Base-by-base conservation (phyloP, 1,140 invertebrate species). In the Heliconius hermathena region DNA sequence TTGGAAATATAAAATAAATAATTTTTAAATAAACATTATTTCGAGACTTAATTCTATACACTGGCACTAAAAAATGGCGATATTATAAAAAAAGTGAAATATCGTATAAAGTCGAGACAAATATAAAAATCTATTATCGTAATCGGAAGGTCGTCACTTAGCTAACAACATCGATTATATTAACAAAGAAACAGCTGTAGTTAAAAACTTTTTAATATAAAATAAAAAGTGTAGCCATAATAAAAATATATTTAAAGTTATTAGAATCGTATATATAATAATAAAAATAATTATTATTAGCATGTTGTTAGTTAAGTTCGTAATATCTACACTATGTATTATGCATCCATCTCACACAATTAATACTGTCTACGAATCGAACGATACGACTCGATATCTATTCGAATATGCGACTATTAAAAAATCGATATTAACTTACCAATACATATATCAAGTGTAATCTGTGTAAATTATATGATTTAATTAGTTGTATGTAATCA, bases 271-370 rank as follows among this genome's bases (percentile, higher is more conserved):
- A 26, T 66, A 2, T 66, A 57, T 57, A 72, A 38, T 38, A 41
- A 72, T 72, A 38, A 46, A 54, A 71, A 54, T 36, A 16, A 6
- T 72, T 72, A 49, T 26, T 26, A 66, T 66, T 66, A 66, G 60
- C 60, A 66, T 26, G 60, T 66, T 26, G 60, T 66, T 66, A 66
- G 60, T 66, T 66, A 66, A 66, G 60, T 29, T 66, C 60, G 60
- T 66, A 66, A 66, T 66, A 66, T 66, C 60, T 66, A 66, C 13
- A 66, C 73, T 78, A 78, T 71, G 33, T 82, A 81, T 82, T 79
- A 88, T 88, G 87, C 87, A 88, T 84, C 85, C 87, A 85, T 79
- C 82, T 87, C 88, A 88, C 89, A 91, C 85, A 88, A 86, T 86
- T 93, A 93, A 93, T 93, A 91, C 91, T 93, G 90, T 82, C 73